A percentile compares a stretch with the other conserved stretches of the same genome.
These are phyloP conservation scores for Spongilla lacustris DNA, from an alignment of 37 sponge, comb jelly and placozoan genomes.

Conservation along the genomic window DNA sequence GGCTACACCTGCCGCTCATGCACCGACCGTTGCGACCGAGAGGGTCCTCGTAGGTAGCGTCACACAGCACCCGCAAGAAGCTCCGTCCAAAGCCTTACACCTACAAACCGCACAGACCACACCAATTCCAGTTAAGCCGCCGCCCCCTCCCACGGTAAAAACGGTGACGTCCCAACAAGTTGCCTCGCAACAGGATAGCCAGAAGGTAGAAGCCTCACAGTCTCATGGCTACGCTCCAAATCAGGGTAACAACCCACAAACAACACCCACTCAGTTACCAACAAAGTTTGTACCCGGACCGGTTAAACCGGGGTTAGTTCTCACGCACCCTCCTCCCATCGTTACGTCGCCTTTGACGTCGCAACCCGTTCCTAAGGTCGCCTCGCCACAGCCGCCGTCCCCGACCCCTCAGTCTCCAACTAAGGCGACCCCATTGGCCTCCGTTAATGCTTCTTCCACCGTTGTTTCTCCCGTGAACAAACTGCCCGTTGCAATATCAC, in stretches of 20 bases:
- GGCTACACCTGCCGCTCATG: not conserved
- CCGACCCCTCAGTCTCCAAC: not conserved
- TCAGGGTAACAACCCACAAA: not conserved
- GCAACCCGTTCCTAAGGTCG: not conserved
- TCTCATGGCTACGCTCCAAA: not conserved
- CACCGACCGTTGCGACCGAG: not conserved
- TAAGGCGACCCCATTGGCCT: not conserved
- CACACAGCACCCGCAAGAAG: not conserved
- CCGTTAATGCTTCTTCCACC: not conserved
- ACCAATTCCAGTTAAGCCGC: not conserved
- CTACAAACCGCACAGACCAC: not conserved
- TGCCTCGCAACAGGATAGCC: not conserved
- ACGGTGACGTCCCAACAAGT: not conserved
- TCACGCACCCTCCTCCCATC: not conserved
- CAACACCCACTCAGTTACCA: not conserved
- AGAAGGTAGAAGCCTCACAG: not conserved
- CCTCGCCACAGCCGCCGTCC: not conserved
- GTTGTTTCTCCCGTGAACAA: no score
- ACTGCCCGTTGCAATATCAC: not conserved
- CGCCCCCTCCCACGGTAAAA: constrained; percentile 5
- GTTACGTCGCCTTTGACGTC: not conserved
- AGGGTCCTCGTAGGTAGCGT: not conserved
- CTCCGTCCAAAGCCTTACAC: not conserved
- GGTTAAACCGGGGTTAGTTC: not conserved
- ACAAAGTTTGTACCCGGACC: not conserved